phyloP scores from a whole-genome alignment of 2,797 vertebrate genomes.

The Urocyon cinereoargenteus region DNA sequence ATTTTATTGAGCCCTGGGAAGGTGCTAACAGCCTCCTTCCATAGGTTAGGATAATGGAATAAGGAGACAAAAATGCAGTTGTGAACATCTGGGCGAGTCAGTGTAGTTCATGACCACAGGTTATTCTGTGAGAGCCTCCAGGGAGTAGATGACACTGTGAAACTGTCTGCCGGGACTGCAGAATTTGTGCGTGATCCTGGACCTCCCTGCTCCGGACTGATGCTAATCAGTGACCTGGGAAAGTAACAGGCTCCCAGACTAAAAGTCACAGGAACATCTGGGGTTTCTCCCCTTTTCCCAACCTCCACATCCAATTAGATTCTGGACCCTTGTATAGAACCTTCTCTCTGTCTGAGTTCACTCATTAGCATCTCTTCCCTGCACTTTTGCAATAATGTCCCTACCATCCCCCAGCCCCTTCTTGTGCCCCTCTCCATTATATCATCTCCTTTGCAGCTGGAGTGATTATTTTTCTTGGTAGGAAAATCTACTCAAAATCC shows the following conservation, averaged over 20 bases:
- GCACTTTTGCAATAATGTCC: not conserved
- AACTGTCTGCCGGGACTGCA: not conserved
- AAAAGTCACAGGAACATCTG: not conserved
- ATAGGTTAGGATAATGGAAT: not conserved
- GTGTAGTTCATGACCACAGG: accelerated
- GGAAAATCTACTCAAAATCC: not conserved
- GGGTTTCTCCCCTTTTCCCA: not conserved
- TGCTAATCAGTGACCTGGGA: not conserved
- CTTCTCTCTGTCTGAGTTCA: not conserved
- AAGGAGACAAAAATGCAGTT: not conserved
- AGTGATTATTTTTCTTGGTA: constrained; percentile 3
- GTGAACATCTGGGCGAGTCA: not conserved
- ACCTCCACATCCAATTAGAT: not conserved
- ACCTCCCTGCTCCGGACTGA: not conserved
- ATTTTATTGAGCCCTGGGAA: not conserved
- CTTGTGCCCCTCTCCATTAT: not conserved
- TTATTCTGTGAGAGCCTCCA: not conserved
- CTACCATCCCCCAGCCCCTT: too few relatives aligned
- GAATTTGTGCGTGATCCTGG: not conserved
- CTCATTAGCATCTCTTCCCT: not conserved
- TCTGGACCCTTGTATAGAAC: not conserved
- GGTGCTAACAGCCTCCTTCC: not conserved
- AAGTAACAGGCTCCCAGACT: not conserved
- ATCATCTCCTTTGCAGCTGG: not conserved
- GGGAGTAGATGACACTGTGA: not conserved